Conservation (phyloP, 2,113 vertebrate species). For the Typhlomys cinereus region DNA sequence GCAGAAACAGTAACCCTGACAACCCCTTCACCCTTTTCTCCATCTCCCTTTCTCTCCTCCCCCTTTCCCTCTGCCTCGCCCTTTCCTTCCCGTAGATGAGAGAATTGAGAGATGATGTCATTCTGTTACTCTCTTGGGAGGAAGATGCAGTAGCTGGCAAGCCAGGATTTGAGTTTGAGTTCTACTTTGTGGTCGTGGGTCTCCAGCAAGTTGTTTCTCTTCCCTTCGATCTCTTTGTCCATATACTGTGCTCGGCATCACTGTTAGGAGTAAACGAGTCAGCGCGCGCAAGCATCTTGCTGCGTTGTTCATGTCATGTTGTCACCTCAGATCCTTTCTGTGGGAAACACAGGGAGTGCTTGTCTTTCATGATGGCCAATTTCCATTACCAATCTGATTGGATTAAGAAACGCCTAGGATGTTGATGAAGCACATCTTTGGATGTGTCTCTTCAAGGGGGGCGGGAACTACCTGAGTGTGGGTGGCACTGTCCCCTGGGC, state of each 20-base stretch:
- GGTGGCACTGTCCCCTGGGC: too few species aligned
- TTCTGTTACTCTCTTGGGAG: not conserved
- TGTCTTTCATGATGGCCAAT: not conserved
- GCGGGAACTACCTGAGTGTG: not conserved
- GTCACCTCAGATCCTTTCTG: not conserved
- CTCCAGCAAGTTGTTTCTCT: not conserved
- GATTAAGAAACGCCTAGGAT: not conserved
- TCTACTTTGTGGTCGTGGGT: not conserved
- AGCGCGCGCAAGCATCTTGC: not conserved
- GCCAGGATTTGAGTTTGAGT: not conserved
- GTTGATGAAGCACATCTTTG: not conserved
- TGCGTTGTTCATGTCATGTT: not conserved
- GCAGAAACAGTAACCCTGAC: too few species aligned
- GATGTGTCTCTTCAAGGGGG: not conserved
- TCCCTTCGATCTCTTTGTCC: not conserved
- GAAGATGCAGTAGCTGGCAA: not conserved
- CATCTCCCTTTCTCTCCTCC: not conserved
- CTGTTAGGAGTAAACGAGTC: not conserved
- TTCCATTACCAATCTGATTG: not conserved
- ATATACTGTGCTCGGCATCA: not conserved
- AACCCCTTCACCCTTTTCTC: too few species aligned
- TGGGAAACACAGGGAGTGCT: not conserved
- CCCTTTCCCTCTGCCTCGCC: not conserved
- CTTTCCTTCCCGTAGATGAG: not conserved
- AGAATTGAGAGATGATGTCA: not conserved